Conservation (phyloP, 1,140 invertebrate species). For the Saccostrea echinata region DNA sequence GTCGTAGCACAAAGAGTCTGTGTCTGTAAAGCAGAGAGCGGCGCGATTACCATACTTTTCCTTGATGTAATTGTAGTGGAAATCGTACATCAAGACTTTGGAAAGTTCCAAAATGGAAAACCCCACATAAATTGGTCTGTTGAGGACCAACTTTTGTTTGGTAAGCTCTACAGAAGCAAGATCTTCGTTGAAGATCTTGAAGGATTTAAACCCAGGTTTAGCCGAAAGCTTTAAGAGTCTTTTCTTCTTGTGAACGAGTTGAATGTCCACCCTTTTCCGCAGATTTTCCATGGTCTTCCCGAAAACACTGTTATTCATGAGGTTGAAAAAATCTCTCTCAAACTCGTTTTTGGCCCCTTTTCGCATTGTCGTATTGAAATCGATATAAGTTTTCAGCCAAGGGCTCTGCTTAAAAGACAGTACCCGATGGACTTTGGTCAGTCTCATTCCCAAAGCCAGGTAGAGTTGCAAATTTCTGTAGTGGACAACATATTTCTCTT, state of each 20-base stretch:
- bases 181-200: conserved; percentile 73
- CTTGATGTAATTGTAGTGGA: conserved; percentile 67
- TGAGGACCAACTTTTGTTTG: background rate
- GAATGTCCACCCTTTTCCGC: conserved; percentile 33
- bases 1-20: conserved; percentile 49
- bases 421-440: no score
- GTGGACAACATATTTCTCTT: no score
- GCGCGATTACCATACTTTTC: conserved; percentile 68
- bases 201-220: conserved; percentile 76
- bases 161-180: conserved; percentile 59
- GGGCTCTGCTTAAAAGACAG: no score
- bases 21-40: conserved; percentile 78
- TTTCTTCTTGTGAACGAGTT: conserved; percentile 41
- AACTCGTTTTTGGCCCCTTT: conserved; percentile 76
- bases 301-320: conserved; percentile 79
- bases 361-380: conserved; percentile 67
- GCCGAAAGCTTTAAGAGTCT: conserved; percentile 66
- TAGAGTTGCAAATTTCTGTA: no score
- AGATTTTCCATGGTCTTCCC: conserved; percentile 47
- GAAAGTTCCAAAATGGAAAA: conserved; percentile 43
- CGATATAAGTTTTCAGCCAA: no score
- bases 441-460: no score
- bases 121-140: conserved; percentile 24
- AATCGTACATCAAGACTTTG: conserved; percentile 75
- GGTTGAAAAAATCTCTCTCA: conserved; percentile 81